A percentile compares a stretch with the other conserved stretches of the same genome.
These are phyloP conservation scores for Lepus townsendii DNA, from an alignment of 2,797 vertebrate species.

Conservation along the genomic window DNA sequence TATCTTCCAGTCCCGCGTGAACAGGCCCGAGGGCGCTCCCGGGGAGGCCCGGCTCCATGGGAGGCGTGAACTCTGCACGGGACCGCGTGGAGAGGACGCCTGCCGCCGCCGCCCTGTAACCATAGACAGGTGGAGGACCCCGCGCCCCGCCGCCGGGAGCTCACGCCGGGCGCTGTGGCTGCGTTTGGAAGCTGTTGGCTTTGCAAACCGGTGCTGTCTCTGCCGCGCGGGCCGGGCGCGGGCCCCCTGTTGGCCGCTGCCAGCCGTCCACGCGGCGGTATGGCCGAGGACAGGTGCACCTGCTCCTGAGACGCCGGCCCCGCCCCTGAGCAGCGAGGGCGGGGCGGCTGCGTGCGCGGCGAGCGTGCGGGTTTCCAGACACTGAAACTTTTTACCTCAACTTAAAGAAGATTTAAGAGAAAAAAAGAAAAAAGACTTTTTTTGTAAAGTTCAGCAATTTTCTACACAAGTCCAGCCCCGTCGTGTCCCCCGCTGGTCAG, in stretches of 20 bases:
- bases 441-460: constrained; percentile 85
- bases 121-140: constrained; percentile 52
- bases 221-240: constrained; percentile 73
- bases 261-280: constrained; percentile 56
- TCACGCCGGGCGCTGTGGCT: constrained; percentile 34
- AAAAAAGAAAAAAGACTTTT: constrained; percentile 53
- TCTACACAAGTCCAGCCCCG: constrained; percentile 81
- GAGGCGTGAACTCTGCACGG: constrained; percentile 78
- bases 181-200: constrained; percentile 83
- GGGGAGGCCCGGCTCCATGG: constrained; percentile 82
- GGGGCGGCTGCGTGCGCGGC: constrained; percentile 51
- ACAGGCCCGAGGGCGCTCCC: constrained; percentile 84
- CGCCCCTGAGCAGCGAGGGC: neutral
- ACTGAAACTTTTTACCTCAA: constrained; percentile 88
- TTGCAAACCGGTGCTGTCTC: constrained; percentile 82
- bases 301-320: neutral
- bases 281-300: constrained; percentile 75
- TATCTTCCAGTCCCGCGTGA: constrained; percentile 81
- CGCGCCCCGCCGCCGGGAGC: neutral
- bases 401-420: constrained; percentile 57
- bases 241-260: constrained; percentile 74
- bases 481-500: constrained; percentile 56
- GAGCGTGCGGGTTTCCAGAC: constrained; percentile 71
- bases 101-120: constrained; percentile 72
- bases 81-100: constrained; percentile 54